Conservation (phyloP, 1,140 invertebrate genomes). For the Pseudomyrmex pallidus region DNA sequence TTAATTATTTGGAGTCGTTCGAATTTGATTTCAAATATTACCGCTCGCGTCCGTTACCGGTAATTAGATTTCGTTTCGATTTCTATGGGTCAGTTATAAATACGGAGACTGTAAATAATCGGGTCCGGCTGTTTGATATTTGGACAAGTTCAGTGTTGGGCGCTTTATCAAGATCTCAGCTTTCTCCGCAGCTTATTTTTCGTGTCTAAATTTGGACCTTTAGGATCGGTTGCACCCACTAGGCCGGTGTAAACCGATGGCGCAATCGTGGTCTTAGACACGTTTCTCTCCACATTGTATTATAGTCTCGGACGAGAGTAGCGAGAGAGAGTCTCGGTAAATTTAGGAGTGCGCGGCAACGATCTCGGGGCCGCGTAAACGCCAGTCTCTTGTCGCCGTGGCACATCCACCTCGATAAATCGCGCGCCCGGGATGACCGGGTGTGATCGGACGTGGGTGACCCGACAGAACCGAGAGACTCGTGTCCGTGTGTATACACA, state of each 20-base stretch:
- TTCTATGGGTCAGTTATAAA: not conserved
- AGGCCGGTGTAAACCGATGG: not conserved
- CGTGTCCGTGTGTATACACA: no score
- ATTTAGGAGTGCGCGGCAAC: constrained; percentile 39
- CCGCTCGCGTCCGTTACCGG: no score
- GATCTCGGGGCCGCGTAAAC: not conserved
- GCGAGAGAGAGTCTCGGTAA: constrained; percentile 37
- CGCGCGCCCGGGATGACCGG: constrained; percentile 29
- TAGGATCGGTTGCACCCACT: not conserved
- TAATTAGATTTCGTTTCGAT: not conserved
- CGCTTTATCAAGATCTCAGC: no score
- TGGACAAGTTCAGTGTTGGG: no score
- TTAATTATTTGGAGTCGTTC: no score
- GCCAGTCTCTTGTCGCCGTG: constrained; percentile 18
- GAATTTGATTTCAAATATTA: no score
- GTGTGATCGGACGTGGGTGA: constrained; percentile 47
- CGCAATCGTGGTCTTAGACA: constrained; percentile 7
- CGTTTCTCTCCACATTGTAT: constrained; percentile 43
- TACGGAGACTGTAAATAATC: no score
- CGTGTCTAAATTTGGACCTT: constrained; percentile 1
- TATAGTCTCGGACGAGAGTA: constrained; percentile 13
- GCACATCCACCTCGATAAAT: constrained; percentile 52
- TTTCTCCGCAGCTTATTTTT: not conserved
- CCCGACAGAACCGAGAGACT: not conserved
- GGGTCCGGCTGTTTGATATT: no score